Base-by-base conservation (phyloP, 2,888 invertebrate species). In the Pachydiplax longipennis region DNA sequence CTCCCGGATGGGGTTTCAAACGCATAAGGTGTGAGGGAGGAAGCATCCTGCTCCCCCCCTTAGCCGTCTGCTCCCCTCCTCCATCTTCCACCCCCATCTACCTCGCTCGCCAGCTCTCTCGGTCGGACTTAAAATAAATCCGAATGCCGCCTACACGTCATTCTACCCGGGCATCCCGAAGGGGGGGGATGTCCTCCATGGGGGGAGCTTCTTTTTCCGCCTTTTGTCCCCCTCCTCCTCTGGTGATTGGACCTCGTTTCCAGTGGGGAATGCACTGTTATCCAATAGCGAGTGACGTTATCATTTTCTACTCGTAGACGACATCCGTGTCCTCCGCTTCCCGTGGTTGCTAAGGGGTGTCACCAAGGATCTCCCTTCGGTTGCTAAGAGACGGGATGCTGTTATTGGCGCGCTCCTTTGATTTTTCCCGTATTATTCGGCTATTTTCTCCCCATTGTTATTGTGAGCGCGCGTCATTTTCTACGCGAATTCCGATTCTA, bases 61-160 rank as follows among this genome's bases (percentile, higher is more conserved):
- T 35, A 44, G n/a, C 44, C 83, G 15, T 53, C 22, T 65, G 6
- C n/a, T n/a, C 35, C 58, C 37, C 61, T n/a, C 87, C 37, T 31
- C 82, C 61, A n/a, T n/a, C n/a, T 40, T 22, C 61, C 40, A 18
- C 87, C 35, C 61, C 61, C 87, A 13, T 15, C 22, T 37, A 25
- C 83, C 83, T 58, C 31, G 58, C 87, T 65, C 87, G 61, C 87
- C 61, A 61, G 61, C 87, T 87, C 82, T 44, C 82, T 82, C 82
- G 48, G 44, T 82, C 87, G 37, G 87, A 87, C 87, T 87, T 87
- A 87, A 87, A 87, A 87, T 87, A 87, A 87, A 87, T 87, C 87
- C 87, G 87, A 48, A 58, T 83, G 83, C 83, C 87, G 83, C 87
- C 87, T 65, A 65, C 61, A 87, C 87, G 87, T 87, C 87, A 87